Percentiles rank a stretch among this genome's conserved stretches.
These are phyloP conservation scores for Calyptommatus sinebrachiatus DNA, from an alignment of 2,113 vertebrate species.

Conservation along the genomic window DNA sequence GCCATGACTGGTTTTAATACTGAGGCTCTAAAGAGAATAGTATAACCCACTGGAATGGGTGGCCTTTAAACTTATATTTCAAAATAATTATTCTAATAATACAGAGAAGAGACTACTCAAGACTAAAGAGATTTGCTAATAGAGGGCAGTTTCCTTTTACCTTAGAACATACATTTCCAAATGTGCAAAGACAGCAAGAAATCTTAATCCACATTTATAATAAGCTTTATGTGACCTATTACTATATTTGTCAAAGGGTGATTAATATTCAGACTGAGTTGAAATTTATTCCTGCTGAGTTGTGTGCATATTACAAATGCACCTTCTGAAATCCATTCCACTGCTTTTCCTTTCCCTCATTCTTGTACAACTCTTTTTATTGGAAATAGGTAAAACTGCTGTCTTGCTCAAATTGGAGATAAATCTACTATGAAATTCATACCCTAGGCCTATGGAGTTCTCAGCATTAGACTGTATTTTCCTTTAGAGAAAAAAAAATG, in stretches of 20 bases:
- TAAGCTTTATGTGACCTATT: conserved; percentile 8
- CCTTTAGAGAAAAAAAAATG: conserved; percentile 3
- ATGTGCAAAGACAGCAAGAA: not conserved
- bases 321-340: not conserved
- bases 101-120: not conserved
- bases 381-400: not conserved
- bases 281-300: not conserved
- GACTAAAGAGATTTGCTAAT: not conserved
- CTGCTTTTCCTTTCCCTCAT: not conserved
- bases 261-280: conserved; percentile 32
- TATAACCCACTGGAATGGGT: not conserved
- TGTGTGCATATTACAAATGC: not conserved
- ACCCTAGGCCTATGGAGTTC: conserved; percentile 16
- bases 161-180: conserved; percentile 8
- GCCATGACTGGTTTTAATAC: no score
- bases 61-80: not conserved
- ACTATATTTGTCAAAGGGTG: not conserved
- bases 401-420: conserved; percentile 16
- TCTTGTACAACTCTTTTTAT: conserved; percentile 20
- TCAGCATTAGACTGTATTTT: conserved; percentile 12
- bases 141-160: not conserved
- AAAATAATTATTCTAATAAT: not conserved
- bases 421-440: conserved; percentile 32
- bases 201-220: conserved; percentile 14
- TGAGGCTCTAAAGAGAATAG: not conserved